Percentiles rank a stretch among this genome's conserved stretches.
phyloP scores from a whole-genome alignment of 2,113 vertebrate species.

The Cyrtonyx montezumae region DNA sequence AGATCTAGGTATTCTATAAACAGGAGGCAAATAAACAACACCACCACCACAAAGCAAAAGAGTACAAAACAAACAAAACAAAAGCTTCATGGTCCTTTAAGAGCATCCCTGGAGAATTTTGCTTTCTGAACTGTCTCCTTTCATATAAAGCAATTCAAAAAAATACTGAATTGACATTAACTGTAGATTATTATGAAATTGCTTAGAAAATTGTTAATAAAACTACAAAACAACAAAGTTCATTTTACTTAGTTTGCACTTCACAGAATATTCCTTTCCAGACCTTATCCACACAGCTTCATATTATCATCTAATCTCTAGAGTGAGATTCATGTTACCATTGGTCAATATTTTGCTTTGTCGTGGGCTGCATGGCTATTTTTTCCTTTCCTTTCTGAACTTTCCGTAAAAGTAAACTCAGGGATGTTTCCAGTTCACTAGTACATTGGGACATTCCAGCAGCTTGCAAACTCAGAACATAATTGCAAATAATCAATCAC shows the following conservation, averaged over 20 bases:
- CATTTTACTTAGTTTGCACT: background rate
- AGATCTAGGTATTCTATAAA: background rate
- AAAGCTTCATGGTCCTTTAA: background rate
- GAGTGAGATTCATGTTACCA: accelerated
- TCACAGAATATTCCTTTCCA: background rate
- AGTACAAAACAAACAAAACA: no score
- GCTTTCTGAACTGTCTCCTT: background rate
- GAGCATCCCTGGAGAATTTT: background rate
- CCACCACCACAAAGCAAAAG: background rate
- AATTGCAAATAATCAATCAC: background rate
- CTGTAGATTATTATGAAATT: background rate
- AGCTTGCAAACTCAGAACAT: background rate
- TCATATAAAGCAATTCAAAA: background rate
- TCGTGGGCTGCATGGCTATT: background rate
- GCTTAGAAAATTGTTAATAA: background rate
- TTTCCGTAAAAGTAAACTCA: background rate
- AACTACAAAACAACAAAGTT: background rate
- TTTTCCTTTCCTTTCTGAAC: no score
- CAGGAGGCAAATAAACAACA: accelerated
- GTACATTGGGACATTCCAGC: background rate
- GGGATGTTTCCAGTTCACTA: background rate
- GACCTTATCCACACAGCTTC: background rate
- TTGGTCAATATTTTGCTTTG: background rate
- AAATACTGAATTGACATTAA: background rate
- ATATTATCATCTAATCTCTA: background rate